A percentile compares a stretch with the other conserved stretches of the same genome.
These are phyloP conservation scores for Chaetodon trifasciatus DNA, from an alignment of 2,797 vertebrate species.

Conservation along the genomic window DNA sequence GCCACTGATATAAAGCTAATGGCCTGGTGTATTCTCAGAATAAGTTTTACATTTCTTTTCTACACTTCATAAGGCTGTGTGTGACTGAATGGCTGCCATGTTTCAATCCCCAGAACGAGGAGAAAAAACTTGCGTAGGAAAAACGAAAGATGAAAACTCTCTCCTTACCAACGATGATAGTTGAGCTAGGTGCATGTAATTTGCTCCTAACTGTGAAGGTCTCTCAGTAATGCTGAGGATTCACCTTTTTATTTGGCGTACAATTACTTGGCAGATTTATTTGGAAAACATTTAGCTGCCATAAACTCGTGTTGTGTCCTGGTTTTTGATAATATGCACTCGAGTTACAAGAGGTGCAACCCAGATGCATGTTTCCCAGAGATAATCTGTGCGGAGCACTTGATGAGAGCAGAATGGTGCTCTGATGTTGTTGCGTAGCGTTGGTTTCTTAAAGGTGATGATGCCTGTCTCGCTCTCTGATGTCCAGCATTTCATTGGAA, in stretches of 20 bases:
- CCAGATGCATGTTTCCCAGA: neutral
- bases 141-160: neutral
- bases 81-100: slow-evolving; percentile 1
- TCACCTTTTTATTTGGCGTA: neutral
- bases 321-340: neutral
- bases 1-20: slow-evolving; percentile 43
- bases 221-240: neutral
- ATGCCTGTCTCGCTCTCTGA: neutral
- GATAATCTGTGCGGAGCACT: neutral
- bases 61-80: neutral
- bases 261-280: neutral
- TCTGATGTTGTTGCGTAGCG: neutral
- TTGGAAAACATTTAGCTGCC: neutral
- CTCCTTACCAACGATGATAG: neutral
- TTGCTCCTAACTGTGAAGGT: neutral
- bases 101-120: slow-evolving; percentile 2
- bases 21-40: slow-evolving; percentile 31
- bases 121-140: neutral
- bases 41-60: slow-evolving; percentile 27
- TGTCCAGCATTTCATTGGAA: neutral
- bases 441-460: neutral
- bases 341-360: neutral
- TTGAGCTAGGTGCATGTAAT: neutral
- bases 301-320: neutral
- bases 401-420: neutral